Evolutionary conservation across 2,888 invertebrate genomes (phyloP), one percentile per base, ranked within the genome.

Genomic region (Trissonchulus latispiculum): DNA sequence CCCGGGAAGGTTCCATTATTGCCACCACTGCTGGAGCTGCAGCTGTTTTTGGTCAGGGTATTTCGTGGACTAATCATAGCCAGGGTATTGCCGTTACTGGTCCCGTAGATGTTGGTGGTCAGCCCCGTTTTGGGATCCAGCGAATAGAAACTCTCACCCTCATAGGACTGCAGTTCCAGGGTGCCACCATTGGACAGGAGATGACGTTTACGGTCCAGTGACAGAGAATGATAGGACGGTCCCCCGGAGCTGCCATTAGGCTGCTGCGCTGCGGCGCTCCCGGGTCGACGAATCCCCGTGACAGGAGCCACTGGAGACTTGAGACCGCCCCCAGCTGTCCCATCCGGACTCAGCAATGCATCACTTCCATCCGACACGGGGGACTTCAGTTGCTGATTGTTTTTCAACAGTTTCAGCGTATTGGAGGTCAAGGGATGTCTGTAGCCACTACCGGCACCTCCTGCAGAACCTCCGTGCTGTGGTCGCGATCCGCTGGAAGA

Each of bases 141-240:
- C 8, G 8, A 48, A 48, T 48, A 48, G 66, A 64, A 64, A 64
- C 66, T 64, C 28, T 64, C 66, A 8, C 66, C 66, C 28, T 64
- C 66, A 28, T 64, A 64, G 28, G 66, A 64, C 28, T 33, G 31
- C 35, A 64, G 66, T 33, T 64, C 66, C 66, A 33, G 18, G 28
- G 59, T 23, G 35, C 32, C 66, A n/a, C 32, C 66, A 29, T 64
- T 8, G 35, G 31, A 64, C 66, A 32, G 8, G 61, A 79, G 73
- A 75, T 78, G 78, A 29, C 73, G 73, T 75, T 79, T 79, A 8
- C 79, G 74, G 74, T 79, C 79, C 62, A 79, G 75, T 59, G 66
- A 64, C 8, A 64, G 35, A 8, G 79, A 79, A 73, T 79, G 79
- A 70, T 76, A 79, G 28, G 23, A 28, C 59, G 28, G 23, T 8